phyloP scores from a whole-genome alignment of 2,113 vertebrate genomes.

The Sarotherodon lohbergeri region DNA sequence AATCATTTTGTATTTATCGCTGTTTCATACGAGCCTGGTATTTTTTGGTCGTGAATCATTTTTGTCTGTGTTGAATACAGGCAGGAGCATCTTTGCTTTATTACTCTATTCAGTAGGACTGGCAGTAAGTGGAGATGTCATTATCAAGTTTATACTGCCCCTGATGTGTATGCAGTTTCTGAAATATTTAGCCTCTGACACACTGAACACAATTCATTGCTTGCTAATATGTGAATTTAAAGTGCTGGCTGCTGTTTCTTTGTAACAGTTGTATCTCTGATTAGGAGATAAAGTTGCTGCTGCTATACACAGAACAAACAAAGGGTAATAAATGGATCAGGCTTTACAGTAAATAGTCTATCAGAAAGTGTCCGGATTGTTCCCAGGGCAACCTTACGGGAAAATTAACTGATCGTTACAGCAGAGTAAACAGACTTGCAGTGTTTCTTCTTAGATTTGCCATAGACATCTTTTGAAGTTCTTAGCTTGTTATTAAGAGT shows the following conservation, averaged over 20 bases:
- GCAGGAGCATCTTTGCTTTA: background rate
- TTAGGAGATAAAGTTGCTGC: background rate
- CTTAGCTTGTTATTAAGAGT: background rate
- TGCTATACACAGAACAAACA: background rate
- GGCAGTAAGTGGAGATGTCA: background rate
- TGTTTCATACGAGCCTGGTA: background rate
- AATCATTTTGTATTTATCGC: background rate
- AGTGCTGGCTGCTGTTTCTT: background rate
- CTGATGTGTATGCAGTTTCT: background rate
- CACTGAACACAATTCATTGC: background rate
- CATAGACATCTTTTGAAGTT: background rate
- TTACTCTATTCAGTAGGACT: background rate
- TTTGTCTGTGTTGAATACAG: background rate
- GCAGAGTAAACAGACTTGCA: background rate
- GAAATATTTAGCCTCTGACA: background rate
- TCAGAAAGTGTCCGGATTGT: background rate
- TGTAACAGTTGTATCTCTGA: background rate
- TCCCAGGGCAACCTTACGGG: background rate
- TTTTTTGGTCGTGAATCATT: background rate
- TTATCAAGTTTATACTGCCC: background rate
- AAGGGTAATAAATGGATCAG: background rate
- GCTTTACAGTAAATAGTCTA: background rate
- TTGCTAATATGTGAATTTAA: background rate
- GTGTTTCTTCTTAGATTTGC: background rate
- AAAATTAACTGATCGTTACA: background rate